A percentile compares a stretch with the other conserved stretches of the same genome.
Conservation (phyloP, 2,113 vertebrate species). For the Canis aureus region DNA sequence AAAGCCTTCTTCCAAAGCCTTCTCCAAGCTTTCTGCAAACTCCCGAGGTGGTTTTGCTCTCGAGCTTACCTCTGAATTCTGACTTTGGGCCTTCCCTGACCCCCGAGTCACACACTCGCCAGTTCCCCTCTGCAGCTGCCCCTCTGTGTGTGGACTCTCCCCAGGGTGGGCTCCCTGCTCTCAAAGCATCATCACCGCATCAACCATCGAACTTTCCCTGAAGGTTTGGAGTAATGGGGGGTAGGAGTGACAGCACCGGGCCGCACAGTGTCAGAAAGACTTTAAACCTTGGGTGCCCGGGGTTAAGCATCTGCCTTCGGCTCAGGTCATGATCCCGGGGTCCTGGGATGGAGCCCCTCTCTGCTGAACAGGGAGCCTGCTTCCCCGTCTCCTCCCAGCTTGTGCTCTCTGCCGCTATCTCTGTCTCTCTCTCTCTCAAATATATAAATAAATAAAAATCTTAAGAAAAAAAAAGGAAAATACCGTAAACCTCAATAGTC, state of each 20-base stretch:
- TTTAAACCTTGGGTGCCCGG: background rate
- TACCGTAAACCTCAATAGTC: background rate
- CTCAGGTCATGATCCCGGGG: no score
- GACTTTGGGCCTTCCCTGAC: background rate
- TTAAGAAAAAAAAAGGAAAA: no score
- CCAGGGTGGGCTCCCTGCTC: background rate
- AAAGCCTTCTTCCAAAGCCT: background rate
- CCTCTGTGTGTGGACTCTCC: background rate
- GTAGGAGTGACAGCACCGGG: fast-evolving
- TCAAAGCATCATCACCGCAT: background rate
- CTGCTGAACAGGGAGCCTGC: no score
- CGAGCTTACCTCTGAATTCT: background rate
- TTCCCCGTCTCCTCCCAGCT: no score
- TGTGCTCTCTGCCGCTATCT: no score
- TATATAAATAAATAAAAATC: no score
- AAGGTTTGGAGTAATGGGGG: background rate
- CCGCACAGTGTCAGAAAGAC: background rate
- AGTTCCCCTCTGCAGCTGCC: background rate
- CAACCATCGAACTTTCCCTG: background rate
- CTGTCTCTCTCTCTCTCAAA: no score
- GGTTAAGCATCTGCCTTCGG: no score
- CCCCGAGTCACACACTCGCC: background rate
- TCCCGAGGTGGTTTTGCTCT: background rate
- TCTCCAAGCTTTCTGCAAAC: background rate
- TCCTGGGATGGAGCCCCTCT: no score